Base-by-base conservation (phyloP, 1,140 invertebrate species). In the Zaprionus kolodkinae region DNA sequence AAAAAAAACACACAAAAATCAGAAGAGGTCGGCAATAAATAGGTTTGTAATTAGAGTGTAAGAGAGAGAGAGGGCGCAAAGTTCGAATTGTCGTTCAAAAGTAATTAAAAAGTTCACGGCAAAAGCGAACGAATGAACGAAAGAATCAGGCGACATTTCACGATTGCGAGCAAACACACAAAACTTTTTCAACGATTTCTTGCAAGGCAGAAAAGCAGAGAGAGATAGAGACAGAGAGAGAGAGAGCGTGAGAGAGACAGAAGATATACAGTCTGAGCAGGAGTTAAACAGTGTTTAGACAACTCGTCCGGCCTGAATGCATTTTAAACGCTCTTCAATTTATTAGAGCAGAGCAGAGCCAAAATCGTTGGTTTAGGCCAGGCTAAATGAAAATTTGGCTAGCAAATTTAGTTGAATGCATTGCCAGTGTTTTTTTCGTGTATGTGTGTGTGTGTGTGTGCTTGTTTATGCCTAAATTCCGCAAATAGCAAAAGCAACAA, bases 21-120 rank as follows among this genome's bases (percentile, higher is more conserved):
- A 78, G 72, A 7, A 17, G n/a, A 76, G 72, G 48, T 30, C 30
- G 48, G 67, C 64, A 67, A 68, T 89, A 81, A 88, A 89, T 85
- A 76, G 72, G 48, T 72, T 69, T 74, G 78, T 89, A 89, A 89
- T 89, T 89, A 89, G 85, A 90, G 81, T 73, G 78, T 78, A 78
- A 48, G 30, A 40, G 59, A 33, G 72, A 57, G 72, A 38, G 62
- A 21, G 64, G 80, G 67, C 72, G 67, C 82, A 88, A 85, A 89
- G 85, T 88, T 89, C 85, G 73, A 88, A 87, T 88, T 81, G 84
- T 78, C 83, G 78, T 83, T 89, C 76, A 85, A 89, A 89, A 89
- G 85, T 89, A 89, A 89, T 89, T 89, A 89, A 89, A 89, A 89
- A 89, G 85, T 89, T 81, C 63, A 72, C 78, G 76, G 88, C 70